These are phyloP conservation scores for Epinotia ramella DNA, from an alignment of 2,888 invertebrate genomes.

Conservation along the genomic window DNA sequence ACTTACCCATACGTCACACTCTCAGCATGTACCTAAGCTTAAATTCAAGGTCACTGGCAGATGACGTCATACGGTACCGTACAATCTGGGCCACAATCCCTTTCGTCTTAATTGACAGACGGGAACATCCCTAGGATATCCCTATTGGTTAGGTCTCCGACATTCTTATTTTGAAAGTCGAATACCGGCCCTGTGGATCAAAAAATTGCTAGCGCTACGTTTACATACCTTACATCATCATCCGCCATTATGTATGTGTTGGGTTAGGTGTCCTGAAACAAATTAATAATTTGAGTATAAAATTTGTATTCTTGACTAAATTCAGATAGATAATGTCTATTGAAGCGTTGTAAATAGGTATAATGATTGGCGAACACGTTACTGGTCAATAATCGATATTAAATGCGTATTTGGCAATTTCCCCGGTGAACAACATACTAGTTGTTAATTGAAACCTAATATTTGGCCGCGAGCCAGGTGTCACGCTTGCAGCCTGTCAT, in stretches of 20 bases:
- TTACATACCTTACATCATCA: constrained; percentile 96
- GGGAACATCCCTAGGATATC: not conserved
- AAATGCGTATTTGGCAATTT: constrained; percentile 67
- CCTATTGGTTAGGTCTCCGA: not conserved
- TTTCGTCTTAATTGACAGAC: not conserved
- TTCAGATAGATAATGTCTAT: not conserved
- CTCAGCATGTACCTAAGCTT: not conserved
- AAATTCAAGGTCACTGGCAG: not conserved
- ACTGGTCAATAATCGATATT: constrained; percentile 46
- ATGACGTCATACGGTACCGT: not conserved
- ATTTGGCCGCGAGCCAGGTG: constrained; percentile 69
- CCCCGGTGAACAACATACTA: constrained; percentile 57
- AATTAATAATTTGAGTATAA: constrained; percentile 40
- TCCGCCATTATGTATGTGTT: constrained; percentile 92
- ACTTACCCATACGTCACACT: not conserved
- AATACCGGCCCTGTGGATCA: not conserved
- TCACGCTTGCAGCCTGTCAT: constrained; percentile 64
- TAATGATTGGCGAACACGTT: not conserved
- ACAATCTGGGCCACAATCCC: not conserved
- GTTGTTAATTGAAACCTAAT: constrained; percentile 67
- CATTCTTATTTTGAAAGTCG: not conserved
- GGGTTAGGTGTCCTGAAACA: constrained; percentile 85
- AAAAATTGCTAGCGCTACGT: not conserved
- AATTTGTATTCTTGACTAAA: not conserved
- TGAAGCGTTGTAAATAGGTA: not conserved